Evolutionary conservation across 2,888 invertebrate genomes (phyloP).

Genomic region (Tiliacea aurago): DNA sequence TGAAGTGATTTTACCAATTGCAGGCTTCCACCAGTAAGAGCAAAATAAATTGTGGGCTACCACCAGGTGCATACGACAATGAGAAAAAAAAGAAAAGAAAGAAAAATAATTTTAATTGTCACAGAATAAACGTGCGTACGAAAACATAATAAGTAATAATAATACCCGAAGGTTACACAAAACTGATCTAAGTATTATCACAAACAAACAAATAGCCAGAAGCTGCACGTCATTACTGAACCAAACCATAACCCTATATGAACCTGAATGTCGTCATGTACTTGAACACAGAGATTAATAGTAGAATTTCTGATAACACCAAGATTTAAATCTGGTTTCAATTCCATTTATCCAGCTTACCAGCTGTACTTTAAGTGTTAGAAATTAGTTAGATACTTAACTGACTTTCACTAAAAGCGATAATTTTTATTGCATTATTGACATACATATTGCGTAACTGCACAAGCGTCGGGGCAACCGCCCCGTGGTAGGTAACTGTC

Average conservation of each 20-base stretch:
- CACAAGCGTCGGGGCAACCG: slow-evolving; percentile 28
- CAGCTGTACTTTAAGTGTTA: slow-evolving; percentile 15
- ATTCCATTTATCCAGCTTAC: slow-evolving; percentile 6
- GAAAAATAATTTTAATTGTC: too few species aligned
- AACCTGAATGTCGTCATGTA: neutral
- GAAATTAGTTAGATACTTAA: slow-evolving; percentile 44
- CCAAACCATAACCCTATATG: too few species aligned
- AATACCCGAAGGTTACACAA: too few species aligned
- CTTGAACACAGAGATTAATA: neutral
- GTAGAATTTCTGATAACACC: neutral
- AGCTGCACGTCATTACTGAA: too few species aligned
- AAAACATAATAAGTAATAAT: too few species aligned
- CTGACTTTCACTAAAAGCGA: slow-evolving; percentile 51
- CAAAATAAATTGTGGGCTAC: neutral
- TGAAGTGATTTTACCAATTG: neutral
- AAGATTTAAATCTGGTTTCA: slow-evolving; percentile 28
- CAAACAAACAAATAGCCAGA: too few species aligned
- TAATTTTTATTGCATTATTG: slow-evolving; percentile 58
- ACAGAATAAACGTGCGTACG: too few species aligned
- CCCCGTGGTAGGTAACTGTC: slow-evolving; percentile 12
- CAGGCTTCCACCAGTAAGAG: too few species aligned
- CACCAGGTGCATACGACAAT: neutral
- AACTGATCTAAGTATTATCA: too few species aligned
- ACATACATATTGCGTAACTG: slow-evolving; percentile 45
- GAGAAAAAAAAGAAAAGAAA: too few species aligned